Conservation (phyloP, 2,888 invertebrate species). For the Aleiodes testaceus region DNA sequence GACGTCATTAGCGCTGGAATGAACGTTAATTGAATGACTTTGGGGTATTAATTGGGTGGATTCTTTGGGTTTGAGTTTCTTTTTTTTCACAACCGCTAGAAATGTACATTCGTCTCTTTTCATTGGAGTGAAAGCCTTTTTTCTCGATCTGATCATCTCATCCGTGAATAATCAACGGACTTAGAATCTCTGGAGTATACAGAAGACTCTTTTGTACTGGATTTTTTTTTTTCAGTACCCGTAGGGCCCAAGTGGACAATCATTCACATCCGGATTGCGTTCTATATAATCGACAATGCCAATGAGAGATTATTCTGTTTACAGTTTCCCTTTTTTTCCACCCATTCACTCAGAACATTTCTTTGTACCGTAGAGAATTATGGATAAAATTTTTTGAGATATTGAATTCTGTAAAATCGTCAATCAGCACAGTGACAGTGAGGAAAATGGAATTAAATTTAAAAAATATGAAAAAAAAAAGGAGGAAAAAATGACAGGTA, state of each 20-base stretch:
- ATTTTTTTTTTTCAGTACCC: constrained; percentile 33
- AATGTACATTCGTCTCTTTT: not conserved
- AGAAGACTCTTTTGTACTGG: constrained; percentile 27
- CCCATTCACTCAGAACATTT: not conserved
- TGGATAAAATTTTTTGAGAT: no score
- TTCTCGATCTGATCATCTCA: constrained; percentile 32
- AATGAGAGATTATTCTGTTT: constrained; percentile 36
- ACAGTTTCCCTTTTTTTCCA: constrained; percentile 30
- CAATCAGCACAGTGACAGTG: no score
- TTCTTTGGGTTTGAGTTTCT: no score
- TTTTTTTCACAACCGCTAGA: not conserved
- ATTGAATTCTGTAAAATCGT: no score
- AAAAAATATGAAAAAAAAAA: no score
- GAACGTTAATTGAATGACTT: no score
- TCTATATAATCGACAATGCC: constrained; percentile 31
- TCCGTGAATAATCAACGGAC: constrained; percentile 37
- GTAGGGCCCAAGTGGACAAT: constrained; percentile 63
- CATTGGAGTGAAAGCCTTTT: constrained; percentile 14
- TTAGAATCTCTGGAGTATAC: constrained; percentile 26
- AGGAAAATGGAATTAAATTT: no score
- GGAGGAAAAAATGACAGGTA: no score
- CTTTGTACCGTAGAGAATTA: no score
- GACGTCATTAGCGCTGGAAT: no score
- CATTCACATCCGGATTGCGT: constrained; percentile 46
- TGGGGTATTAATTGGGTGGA: no score